These are phyloP conservation scores for Apostichopus japonicus DNA, from an alignment of 35 echinoderm and acorn worm genomes.

Conservation along the genomic window DNA sequence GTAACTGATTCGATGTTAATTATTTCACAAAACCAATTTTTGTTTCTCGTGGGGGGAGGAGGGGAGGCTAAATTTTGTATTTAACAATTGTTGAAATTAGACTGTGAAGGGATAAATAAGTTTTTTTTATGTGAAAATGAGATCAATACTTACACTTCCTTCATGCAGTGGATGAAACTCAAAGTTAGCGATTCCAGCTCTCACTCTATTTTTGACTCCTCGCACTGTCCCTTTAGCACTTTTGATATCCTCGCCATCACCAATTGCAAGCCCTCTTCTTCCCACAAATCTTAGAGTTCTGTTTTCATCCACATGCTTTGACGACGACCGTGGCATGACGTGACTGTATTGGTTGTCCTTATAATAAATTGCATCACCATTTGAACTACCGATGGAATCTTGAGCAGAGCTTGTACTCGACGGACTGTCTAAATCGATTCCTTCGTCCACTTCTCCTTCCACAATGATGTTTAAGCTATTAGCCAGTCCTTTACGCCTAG, in stretches of 20 bases:
- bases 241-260: conserved; percentile 88
- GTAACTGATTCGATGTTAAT: no score
- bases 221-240: conserved; percentile 83
- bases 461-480: conserved; percentile 35
- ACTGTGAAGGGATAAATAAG: no score
- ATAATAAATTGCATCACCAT: conserved; percentile 2
- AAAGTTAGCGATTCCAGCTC: conserved; percentile 94
- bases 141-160: conserved; percentile 58
- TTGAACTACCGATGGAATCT: conserved; percentile 22
- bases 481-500: conserved; percentile 4
- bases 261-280: conserved; percentile 71
- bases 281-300: conserved; percentile 89
- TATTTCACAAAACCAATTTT: no score
- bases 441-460: conserved; percentile 46
- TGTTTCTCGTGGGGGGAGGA: no score
- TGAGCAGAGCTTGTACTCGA: conserved; percentile 46
- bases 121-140: no score
- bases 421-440: conserved; percentile 45
- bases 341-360: conserved; percentile 19
- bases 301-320: conserved; percentile 69
- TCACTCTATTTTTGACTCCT: conserved; percentile 89
- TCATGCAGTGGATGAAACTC: conserved; percentile 83
- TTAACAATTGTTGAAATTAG: no score
- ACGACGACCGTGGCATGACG: conserved; percentile 23
- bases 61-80: no score